Evolutionary conservation across 2,888 invertebrate genomes (phyloP).

Genomic region (Pedicia rivosa): DNA sequence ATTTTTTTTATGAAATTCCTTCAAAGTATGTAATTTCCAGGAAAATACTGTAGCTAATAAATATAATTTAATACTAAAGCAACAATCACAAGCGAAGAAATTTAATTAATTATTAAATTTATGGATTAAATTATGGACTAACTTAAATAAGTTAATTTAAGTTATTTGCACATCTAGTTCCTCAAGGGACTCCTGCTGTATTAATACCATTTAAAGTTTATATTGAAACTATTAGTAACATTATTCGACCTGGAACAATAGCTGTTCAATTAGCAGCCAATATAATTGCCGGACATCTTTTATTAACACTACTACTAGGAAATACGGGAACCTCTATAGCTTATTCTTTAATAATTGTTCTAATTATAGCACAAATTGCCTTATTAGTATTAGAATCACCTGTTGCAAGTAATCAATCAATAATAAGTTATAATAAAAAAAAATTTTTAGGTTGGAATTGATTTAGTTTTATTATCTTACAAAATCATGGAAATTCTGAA

Average conservation of each 20-base stretch:
- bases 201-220: slow-evolving; percentile 57
- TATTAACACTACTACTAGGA: slow-evolving; percentile 44
- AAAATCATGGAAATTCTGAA: no score
- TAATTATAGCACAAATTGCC: slow-evolving; percentile 28
- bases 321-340: slow-evolving; percentile 25
- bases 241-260: slow-evolving; percentile 52
- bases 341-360: slow-evolving; percentile 15
- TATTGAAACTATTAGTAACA: slow-evolving; percentile 58
- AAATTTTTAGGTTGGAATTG: no score
- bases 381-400: slow-evolving; percentile 35
- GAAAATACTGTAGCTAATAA: no score
- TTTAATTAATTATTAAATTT: no score
- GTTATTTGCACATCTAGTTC: slow-evolving; percentile 52
- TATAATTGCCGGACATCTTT: slow-evolving; percentile 57
- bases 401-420: slow-evolving; percentile 41
- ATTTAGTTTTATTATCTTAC: no score
- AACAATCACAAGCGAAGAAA: no score
- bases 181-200: slow-evolving; percentile 44
- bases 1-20: no score
- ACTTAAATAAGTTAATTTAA: no score
- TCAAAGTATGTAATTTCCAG: no score
- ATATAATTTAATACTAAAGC: no score
- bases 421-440: no score
- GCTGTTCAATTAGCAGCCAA: slow-evolving; percentile 57
- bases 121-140: no score